Evolutionary conservation across 2,113 vertebrate species (phyloP), one percentile per base, ranked within the genome.

Genomic region (Lasiurus cinereus): DNA sequence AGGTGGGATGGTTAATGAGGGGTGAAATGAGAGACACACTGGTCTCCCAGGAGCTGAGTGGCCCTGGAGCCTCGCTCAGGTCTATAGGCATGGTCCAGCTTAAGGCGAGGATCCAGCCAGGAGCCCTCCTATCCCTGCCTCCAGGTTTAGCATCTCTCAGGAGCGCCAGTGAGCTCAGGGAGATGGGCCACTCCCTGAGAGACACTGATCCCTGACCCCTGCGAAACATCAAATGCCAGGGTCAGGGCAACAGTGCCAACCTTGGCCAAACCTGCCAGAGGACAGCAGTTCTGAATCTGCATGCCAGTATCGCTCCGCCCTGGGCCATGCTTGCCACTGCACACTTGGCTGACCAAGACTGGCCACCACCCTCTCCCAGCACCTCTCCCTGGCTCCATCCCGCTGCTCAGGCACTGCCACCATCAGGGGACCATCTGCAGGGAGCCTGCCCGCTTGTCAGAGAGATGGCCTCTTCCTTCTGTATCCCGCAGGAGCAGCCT

Each of bases 341-440:
- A 72, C 80, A 56, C 21, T 85, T 85, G 83, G 33, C 85, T 69
- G 50, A 67, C 78, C 52, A 94, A 59, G 50, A 36, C 78, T 36
- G 85, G 73, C 56, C 62, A 33, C 82, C 15, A 7, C 70, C 48
- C 14, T 64, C 90, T 64, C 67, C 76, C 76, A 11, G 16, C n/a
- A 90, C 33, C 69, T n/a, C 64, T 73, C n/a, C 43, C 64, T 78
- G 67, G 82, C 88, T 92, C 84, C 52, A n/a, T 31, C 80, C 86
- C 54, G 62, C 73, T 88, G 87, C 88, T 96, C 95, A 95, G 88
- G 76, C 48, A 85, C 94, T 88, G 85, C 90, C 69, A 70, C 95
- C 96, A 92, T 79, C 96, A 94, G 95, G 86, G 76, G 22, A 33
- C 78, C 92, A 67, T 84, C 94, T 96, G 88, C 72, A 90, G 84